Percentiles rank a stretch among this genome's conserved stretches.
phyloP scores from a whole-genome alignment of 2,113 vertebrate genomes.

The Aspiorhynchus laticeps region DNA sequence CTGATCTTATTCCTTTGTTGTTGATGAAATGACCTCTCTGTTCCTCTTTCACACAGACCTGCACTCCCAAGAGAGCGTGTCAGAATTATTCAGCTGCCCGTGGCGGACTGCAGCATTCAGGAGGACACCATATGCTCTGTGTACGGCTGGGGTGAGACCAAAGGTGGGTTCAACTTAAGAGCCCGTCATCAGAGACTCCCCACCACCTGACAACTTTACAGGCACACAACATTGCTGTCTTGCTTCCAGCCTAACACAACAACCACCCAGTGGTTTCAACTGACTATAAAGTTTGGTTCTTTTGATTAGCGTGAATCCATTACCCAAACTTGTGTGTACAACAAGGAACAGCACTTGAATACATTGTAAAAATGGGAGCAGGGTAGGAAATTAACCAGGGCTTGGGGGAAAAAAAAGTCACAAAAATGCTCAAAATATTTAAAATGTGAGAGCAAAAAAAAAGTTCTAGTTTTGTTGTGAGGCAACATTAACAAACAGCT shows the following conservation, averaged over 20 bases:
- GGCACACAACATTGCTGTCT: conserved; percentile 16
- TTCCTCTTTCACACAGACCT: conserved; percentile 71
- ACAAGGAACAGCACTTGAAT: not conserved
- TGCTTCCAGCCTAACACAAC: not conserved
- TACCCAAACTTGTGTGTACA: not conserved
- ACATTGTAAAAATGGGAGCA: not conserved
- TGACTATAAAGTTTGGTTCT: not conserved
- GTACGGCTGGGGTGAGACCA: conserved; percentile 97
- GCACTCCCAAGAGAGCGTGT: conserved; percentile 85
- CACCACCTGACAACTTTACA: not conserved
- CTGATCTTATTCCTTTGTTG: not conserved
- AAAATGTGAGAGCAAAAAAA: not conserved
- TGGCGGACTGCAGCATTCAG: conserved; percentile 89
- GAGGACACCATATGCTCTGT: conserved; percentile 89
- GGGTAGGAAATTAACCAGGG: not conserved
- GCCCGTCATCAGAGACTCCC: not conserved
- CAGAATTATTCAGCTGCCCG: conserved; percentile 86
- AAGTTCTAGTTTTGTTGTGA: not conserved
- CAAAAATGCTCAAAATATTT: not conserved
- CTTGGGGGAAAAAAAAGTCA: not conserved
- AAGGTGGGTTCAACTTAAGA: conserved; percentile 78
- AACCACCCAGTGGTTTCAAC: not conserved
- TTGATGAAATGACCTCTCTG: conserved; percentile 9
- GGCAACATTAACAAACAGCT: not conserved
- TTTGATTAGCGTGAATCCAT: not conserved